Percentiles rank a stretch among this genome's conserved stretches.
phyloP scores from a whole-genome alignment of 2,888 invertebrate genomes.

The Scrobipalpa costella region DNA sequence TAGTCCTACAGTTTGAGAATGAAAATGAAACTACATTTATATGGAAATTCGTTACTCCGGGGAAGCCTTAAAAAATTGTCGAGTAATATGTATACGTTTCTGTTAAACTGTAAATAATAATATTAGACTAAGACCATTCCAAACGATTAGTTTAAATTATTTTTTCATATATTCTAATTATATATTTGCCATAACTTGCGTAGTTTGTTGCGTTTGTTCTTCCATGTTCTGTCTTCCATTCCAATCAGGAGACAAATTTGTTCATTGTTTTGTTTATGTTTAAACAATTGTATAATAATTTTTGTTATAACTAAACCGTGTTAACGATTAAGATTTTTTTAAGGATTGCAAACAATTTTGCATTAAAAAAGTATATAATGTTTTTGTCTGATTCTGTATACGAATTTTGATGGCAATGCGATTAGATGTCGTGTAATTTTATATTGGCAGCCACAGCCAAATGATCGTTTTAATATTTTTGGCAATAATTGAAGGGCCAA shows the following conservation, averaged over 20 bases:
- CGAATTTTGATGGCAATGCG: not conserved
- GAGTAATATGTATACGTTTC: slow-evolving; percentile 56
- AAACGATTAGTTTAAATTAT: slow-evolving; percentile 75
- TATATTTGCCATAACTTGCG: slow-evolving; percentile 75
- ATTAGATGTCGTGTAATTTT: not conserved
- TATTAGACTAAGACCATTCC: slow-evolving; percentile 69
- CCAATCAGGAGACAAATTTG: slow-evolving; percentile 60
- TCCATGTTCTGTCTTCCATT: slow-evolving; percentile 62
- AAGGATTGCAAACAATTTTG: slow-evolving; percentile 29
- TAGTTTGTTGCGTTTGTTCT: slow-evolving; percentile 64
- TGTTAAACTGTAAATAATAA: slow-evolving; percentile 75
- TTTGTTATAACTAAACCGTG: slow-evolving; percentile 57
- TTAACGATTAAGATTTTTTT: slow-evolving; percentile 38
- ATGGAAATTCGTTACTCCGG: no score
- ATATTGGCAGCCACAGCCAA: not conserved
- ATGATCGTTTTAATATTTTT: not conserved
- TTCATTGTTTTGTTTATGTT: slow-evolving; percentile 75
- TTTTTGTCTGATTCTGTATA: not conserved
- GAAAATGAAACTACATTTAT: no score
- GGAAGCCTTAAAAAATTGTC: not conserved
- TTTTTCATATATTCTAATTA: slow-evolving; percentile 69
- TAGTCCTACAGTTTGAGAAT: no score
- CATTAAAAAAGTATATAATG: not conserved
- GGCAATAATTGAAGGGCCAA: no score
- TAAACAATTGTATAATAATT: slow-evolving; percentile 66